phyloP scores from a whole-genome alignment of 37 sponge, comb jelly and placozoan genomes.

The Beroe ovata region DNA sequence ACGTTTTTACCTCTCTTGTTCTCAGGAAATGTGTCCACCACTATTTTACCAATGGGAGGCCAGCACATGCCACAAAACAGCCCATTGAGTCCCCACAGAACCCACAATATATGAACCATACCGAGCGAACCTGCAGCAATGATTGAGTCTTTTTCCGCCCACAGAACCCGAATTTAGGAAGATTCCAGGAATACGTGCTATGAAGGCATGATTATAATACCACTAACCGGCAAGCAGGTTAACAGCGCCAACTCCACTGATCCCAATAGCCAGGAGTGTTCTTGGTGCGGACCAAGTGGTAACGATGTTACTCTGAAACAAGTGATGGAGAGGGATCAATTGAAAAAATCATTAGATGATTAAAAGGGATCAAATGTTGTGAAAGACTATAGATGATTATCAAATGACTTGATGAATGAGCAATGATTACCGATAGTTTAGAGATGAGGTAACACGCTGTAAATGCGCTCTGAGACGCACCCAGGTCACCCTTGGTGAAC shows the following conservation, averaged over 20 bases:
- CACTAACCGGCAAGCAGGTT: slow-evolving; percentile 7
- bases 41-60: slow-evolving; percentile 1
- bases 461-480: slow-evolving; percentile 32
- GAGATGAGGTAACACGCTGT: slow-evolving; percentile 3
- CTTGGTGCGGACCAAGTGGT: neutral
- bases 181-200: too few relatives aligned
- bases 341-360: too few relatives aligned
- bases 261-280: neutral
- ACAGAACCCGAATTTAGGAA: too few relatives aligned
- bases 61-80: neutral
- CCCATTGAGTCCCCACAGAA: slow-evolving; percentile 28
- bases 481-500: slow-evolving; percentile 3
- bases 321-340: too few relatives aligned
- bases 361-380: too few relatives aligned
- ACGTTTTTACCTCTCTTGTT: slow-evolving; percentile 2
- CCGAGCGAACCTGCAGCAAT: too few relatives aligned
- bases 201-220: too few relatives aligned
- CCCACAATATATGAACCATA: neutral
- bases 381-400: neutral
- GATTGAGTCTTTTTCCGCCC: too few relatives aligned
- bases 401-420: neutral
- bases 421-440: slow-evolving; percentile 9
- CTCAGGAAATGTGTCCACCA: neutral
- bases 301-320: slow-evolving; percentile 19
- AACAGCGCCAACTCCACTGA: neutral